Conservation (phyloP, 2,113 vertebrate genomes). For the Mastomys natalensis region DNA sequence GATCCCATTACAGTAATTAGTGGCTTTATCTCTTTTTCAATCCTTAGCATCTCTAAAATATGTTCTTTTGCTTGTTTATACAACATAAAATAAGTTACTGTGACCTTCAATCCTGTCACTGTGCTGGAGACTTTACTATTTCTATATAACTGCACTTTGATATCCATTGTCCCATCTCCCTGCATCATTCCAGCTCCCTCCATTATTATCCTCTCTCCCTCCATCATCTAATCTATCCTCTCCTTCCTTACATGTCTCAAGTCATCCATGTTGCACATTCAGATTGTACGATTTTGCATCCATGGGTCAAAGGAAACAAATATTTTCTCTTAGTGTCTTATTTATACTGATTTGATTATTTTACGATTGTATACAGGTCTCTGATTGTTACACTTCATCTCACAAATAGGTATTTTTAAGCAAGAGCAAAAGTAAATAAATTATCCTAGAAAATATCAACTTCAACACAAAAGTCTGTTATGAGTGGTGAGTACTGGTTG, state of each 20-base stretch:
- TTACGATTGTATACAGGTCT: background rate
- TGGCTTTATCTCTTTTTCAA: background rate
- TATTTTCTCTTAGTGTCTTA: background rate
- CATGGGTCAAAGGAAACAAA: background rate
- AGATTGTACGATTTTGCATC: background rate
- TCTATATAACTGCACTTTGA: background rate
- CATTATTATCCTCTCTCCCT: too few species aligned
- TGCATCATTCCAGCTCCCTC: too few species aligned
- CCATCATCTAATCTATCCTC: too few species aligned
- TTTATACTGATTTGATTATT: background rate
- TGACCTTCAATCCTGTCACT: background rate
- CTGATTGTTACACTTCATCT: background rate
- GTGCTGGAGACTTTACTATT: background rate
- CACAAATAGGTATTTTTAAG: background rate
- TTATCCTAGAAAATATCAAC: background rate
- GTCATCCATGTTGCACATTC: background rate
- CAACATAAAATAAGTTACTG: background rate
- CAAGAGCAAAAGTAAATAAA: background rate
- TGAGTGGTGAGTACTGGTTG: background rate
- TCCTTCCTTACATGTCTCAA: fast-evolving
- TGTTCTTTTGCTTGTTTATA: background rate
- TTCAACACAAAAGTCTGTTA: background rate
- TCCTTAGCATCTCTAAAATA: background rate
- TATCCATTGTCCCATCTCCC: background rate
- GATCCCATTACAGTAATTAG: background rate